Evolutionary conservation across 2,888 invertebrate genomes (phyloP), one percentile per base, ranked within the genome.

Genomic region (Eristalis intricaria): DNA sequence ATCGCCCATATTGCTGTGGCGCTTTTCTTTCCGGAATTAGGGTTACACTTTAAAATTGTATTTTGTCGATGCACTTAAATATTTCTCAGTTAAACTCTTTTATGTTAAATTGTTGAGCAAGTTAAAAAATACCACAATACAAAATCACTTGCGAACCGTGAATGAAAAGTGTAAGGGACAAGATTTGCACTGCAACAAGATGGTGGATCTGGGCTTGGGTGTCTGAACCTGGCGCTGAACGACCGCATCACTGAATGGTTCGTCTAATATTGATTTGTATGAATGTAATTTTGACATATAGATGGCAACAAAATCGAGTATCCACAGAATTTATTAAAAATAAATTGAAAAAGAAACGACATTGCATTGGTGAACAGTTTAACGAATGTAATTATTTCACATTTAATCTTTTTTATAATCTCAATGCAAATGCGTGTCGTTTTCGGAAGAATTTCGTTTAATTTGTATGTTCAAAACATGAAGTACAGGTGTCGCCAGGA

Each of bases 191-290:
- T 80, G 74, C 58, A 32, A 73, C 88, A 89, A 89, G 88, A 89
- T 89, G 89, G 89, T 89, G 89, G 89, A 89, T 89, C 82, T 76
- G 85, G 88, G 89, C 89, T 89, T 89, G 89, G 89, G 85, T 89
- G 82, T 75, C 19, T 77, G 84, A 77, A 77, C 77, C 81, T 74
- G 84, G 84, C 68, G 69, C 68, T 84, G 84, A 75, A 64, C 79
- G 43, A 29, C 32, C 29, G 1, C 13, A 15, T 56, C n/a, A 56
- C 70, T 66, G 75, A 71, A 65, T 84, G 56, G n/a, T 71, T 50
- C 13, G 19, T 65, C 15, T 38, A 8, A 15, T 81, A 77, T 73
- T 35, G 56, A 58, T 84, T 79, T 35, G 60, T 50, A 19, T 26
- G 35, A n/a, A n/a, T 35, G n/a, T 50, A 4, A 63, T 23, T 32